Conservation (phyloP, 1,140 invertebrate species). For the Trialeurodes vaporariorum region DNA sequence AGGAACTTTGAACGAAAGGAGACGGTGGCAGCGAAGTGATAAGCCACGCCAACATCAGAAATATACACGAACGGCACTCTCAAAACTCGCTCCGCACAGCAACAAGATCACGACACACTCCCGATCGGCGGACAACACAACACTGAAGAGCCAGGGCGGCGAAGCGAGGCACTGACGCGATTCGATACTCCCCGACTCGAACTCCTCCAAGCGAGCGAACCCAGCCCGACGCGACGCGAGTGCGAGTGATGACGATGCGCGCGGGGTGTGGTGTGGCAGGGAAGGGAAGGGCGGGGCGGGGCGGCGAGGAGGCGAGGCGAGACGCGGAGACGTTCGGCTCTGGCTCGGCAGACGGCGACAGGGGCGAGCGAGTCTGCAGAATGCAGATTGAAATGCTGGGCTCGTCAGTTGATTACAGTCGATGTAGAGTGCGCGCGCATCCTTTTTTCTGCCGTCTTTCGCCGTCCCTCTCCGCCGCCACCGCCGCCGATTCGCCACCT, state of each 20-base stretch:
- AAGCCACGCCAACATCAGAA: too few species aligned
- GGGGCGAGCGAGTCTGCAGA: constrained; percentile 16
- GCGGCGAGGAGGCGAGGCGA: constrained; percentile 11
- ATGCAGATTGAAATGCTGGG: background rate
- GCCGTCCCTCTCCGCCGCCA: background rate
- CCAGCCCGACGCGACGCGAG: too few species aligned
- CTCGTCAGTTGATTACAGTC: background rate
- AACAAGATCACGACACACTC: constrained; percentile 7
- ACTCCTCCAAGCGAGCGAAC: too few species aligned
- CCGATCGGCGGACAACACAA: background rate
- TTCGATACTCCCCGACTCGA: constrained; percentile 18
- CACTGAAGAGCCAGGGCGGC: constrained; percentile 13
- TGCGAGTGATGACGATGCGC: background rate
- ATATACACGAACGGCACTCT: constrained; percentile 6
- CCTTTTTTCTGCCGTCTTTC: too few species aligned
- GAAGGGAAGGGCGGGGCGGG: constrained; percentile 15
- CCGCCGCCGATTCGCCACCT: background rate
- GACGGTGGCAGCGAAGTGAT: too few species aligned
- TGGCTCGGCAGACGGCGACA: constrained; percentile 33
- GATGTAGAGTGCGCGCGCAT: constrained; percentile 12
- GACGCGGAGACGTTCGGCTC: background rate
- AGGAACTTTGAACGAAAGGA: too few species aligned
- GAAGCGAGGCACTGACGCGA: background rate
- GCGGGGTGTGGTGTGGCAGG: background rate
- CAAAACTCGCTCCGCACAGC: background rate